These are phyloP conservation scores for Meteorus cinctellus DNA, from an alignment of 2,888 invertebrate species.

Conservation along the genomic window DNA sequence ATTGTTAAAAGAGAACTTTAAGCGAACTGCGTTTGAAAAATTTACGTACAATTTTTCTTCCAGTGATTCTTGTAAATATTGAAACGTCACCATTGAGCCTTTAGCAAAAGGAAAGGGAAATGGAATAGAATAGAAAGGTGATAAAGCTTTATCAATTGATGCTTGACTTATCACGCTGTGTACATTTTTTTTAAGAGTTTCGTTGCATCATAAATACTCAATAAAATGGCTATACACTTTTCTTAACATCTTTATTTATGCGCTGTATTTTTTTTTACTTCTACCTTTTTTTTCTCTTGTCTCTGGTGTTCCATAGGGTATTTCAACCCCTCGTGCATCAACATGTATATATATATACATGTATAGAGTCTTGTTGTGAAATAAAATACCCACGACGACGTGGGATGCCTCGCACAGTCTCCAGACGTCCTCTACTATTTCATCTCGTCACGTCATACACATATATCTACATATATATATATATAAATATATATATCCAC, in stretches of 20 bases:
- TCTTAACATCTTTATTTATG: conserved; percentile 15
- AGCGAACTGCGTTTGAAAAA: background rate
- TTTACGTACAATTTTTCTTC: background rate
- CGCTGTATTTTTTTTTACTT: conserved; percentile 10
- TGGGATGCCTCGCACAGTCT: conserved; percentile 16
- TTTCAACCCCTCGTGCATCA: conserved; percentile 39
- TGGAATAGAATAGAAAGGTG: background rate
- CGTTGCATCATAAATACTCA: background rate
- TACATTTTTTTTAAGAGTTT: background rate
- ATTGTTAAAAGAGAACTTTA: background rate
- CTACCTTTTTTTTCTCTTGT: background rate
- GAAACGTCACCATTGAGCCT: background rate
- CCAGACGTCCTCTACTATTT: conserved; percentile 8
- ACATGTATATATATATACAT: conserved; percentile 42
- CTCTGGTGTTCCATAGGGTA: conserved; percentile 5
- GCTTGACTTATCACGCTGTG: too few relatives aligned
- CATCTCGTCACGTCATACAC: background rate
- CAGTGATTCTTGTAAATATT: background rate
- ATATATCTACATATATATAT: background rate
- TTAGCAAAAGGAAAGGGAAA: background rate
- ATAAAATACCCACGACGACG: conserved; percentile 20
- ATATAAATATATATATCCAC: background rate
- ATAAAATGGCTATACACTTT: background rate
- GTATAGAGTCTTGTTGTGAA: conserved; percentile 27
- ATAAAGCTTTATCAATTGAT: too few relatives aligned